Evolutionary conservation across 2,888 invertebrate genomes (phyloP), one percentile per base, ranked within the genome.

Genomic region (Listrodromus nycthemerus): DNA sequence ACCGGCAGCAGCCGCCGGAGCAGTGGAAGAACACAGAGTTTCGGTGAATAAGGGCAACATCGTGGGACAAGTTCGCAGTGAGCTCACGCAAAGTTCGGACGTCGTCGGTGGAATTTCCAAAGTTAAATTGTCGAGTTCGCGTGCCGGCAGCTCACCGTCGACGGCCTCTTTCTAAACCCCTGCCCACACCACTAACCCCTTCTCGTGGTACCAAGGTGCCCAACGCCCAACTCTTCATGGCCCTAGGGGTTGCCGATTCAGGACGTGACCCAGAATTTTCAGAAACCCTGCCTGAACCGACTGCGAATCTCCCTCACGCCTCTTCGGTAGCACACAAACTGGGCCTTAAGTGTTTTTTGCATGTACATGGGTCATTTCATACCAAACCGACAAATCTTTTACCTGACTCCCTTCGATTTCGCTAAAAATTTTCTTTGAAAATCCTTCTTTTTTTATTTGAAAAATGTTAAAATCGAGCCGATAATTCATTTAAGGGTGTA

Each of bases 61-160:
- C 90, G 90, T 90, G 90, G 89, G 88, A 89, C 85, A 89, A 90
- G 89, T 90, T 90, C 89, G 86, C 88, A 90, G 90, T 85, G 89
- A 82, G 81, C 81, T 84, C 84, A 79, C 84, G 78, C 81, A 82
- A 84, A 82, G 81, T 84, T 84, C 84, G 84, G 81, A 82, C 84
- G 81, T 84, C 78, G 75, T 84, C 75, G 78, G 70, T 84, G 81
- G 78, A 84, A 84, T 80, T 85, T 83, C 80, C 78, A 85, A 83
- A 85, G 85, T 85, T 85, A 83, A 85, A 83, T 85, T 83, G 85
- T 85, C 85, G 83, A 83, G 85, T 84, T 84, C 74, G 78, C 84
- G 84, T 84, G 78, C 74, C 67, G 73, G 58, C 61, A 76, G 69
- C 81, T 81, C 63, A 37, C 67, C 77, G 67, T 70, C 82, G 75